Base-by-base conservation (phyloP, 1,140 invertebrate species). In the Zelostemma sp. region DNA sequence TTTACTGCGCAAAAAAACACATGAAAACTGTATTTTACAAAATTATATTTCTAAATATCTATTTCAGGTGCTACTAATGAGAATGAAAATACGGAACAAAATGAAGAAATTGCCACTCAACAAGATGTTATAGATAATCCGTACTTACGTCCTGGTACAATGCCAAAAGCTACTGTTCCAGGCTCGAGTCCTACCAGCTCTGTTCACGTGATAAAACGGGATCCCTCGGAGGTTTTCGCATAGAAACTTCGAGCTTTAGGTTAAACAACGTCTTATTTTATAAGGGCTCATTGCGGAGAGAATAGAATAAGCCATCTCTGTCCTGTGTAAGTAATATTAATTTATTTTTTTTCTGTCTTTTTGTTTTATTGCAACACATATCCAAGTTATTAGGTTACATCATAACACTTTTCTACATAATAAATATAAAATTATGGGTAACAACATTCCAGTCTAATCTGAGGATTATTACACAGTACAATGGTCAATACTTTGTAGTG, bases 71-170 rank as follows among this genome's bases (percentile, higher is more conserved):
- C 16, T 46, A 55, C 70, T 58, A 54, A 55, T 48, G 49, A 77
- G 40, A 68, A 69, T 14, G 77, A 76, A 49, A 80, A 83, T n/a
- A 19, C 38, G 0, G 87, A 87, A 72, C 81, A 80, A 18, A 87
- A 83, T 71, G 86, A 86, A 62, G 87, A 88, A 65, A 83, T 75
- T 15, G 74, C 80, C 40, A 75, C 82, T 6, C 86, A 89, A 62
- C 87, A 87, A 75, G 89, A 90, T 48, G 84, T 88, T 6, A 94
- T 95, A 71, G 95, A 96, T 77, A 96, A 96, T 88, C 94, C 94
- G 0, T 96, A 95, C 80, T 86, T 96, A 55, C 87, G 93, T 21
- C 92, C 93, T 0, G 92, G 93, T 0, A 94, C 93, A 77, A 81
- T 93, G 72, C 92, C 93, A 3, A 85, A 87, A 67, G 85, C 85